Evolutionary conservation across 2,797 vertebrate genomes (phyloP).

Genomic region (Cryptoblepharus egeriae): DNA sequence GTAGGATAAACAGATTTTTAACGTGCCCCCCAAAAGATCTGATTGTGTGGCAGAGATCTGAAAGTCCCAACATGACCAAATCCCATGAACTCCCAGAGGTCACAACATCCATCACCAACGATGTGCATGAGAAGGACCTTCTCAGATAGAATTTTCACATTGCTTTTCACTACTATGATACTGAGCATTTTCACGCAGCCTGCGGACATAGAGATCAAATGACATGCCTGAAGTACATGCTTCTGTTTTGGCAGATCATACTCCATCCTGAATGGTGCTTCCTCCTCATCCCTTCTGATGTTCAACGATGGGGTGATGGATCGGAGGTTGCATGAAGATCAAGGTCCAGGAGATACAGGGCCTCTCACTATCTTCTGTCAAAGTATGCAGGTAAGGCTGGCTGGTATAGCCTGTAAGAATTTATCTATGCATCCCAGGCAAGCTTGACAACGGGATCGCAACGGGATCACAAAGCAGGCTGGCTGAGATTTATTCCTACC

Average conservation of each 20-base stretch:
- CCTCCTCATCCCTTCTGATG: constrained; percentile 70
- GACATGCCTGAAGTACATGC: background rate
- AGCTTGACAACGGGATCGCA: background rate
- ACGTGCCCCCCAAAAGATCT: too few species aligned
- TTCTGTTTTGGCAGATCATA: constrained; percentile 83
- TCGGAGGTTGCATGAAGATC: constrained; percentile 86
- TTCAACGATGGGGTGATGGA: constrained; percentile 85
- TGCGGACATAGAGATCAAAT: too few species aligned
- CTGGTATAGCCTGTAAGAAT: background rate
- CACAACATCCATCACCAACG: too few species aligned
- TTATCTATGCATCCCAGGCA: background rate
- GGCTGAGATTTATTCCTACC: background rate
- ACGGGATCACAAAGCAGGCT: too few species aligned
- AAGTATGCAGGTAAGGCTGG: constrained; percentile 86
- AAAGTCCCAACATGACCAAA: fast-evolving
- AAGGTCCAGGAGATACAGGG: constrained; percentile 78
- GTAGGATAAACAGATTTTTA: background rate
- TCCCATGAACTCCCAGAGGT: constrained; percentile 8
- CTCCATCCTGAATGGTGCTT: constrained; percentile 86
- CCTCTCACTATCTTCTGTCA: constrained; percentile 88
- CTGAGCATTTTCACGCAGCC: too few species aligned
- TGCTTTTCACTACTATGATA: too few species aligned
- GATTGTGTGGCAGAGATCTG: background rate
- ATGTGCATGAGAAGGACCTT: too few species aligned
- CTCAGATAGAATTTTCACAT: too few species aligned